Conservation (phyloP, 2,888 invertebrate species). For the Himalopsyche tibetana region DNA sequence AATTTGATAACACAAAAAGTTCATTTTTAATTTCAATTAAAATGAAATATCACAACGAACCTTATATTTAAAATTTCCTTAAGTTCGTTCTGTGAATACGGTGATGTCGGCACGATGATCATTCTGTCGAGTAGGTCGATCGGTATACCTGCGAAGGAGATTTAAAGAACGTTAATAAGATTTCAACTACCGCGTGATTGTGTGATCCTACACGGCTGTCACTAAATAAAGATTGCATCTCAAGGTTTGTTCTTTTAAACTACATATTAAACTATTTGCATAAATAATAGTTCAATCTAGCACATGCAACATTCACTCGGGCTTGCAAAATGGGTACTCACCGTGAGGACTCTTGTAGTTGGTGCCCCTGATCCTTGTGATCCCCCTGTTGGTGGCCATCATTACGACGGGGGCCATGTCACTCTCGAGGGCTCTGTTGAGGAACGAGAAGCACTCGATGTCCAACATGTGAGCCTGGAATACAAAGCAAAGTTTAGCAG, state of each 20-base stretch:
- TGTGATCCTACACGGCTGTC: no score
- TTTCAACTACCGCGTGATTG: no score
- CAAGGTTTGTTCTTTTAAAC: no score
- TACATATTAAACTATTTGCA: no score
- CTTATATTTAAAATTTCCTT: slow-evolving; percentile 93
- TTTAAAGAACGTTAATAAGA: not conserved
- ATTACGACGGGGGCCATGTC: slow-evolving; percentile 99
- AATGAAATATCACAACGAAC: slow-evolving; percentile 68
- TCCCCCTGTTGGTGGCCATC: slow-evolving; percentile 98
- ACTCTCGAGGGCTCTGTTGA: slow-evolving; percentile 97
- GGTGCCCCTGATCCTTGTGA: slow-evolving; percentile 96
- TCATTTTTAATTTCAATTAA: no score
- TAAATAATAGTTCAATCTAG: no score
- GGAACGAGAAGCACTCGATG: slow-evolving; percentile 98
- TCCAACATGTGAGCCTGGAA: slow-evolving; percentile 95
- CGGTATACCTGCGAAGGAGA: slow-evolving; percentile 79
- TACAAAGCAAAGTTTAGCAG: not conserved
- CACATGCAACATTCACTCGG: no score
- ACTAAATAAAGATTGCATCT: no score
- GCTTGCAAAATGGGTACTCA: not conserved
- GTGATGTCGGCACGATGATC: slow-evolving; percentile 94
- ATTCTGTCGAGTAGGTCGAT: slow-evolving; percentile 96
- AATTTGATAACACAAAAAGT: not conserved
- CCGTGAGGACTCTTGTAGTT: slow-evolving; percentile 97
- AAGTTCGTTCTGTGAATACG: slow-evolving; percentile 92